Percentiles rank a stretch among this genome's conserved stretches.
These are phyloP conservation scores for Oryzias melastigma DNA, from an alignment of 2,113 vertebrate species.

Conservation along the genomic window DNA sequence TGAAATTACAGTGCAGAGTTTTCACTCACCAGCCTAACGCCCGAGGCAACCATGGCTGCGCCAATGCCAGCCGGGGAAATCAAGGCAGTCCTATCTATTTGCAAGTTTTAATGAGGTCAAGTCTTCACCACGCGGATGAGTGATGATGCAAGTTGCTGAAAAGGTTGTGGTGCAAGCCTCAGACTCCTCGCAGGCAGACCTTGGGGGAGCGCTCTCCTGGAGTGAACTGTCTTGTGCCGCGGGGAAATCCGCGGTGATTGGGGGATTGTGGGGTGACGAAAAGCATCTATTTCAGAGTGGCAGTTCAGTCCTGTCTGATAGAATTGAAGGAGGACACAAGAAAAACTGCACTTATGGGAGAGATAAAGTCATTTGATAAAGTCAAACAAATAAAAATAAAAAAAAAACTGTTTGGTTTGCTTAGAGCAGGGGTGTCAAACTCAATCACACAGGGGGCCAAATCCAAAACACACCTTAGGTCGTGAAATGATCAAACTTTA, in stretches of 20 bases:
- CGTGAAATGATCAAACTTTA: no score
- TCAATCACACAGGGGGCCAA: no score
- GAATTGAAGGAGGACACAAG: no score
- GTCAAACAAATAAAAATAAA: no score
- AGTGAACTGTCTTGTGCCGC: not conserved
- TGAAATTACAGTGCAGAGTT: not conserved
- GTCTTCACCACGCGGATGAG: not conserved
- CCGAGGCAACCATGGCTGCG: fast-evolving
- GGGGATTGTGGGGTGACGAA: not conserved
- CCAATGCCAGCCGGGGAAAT: not conserved
- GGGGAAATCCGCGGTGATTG: not conserved
- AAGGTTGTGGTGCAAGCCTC: not conserved
- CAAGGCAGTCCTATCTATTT: not conserved
- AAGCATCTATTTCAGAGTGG: not conserved
- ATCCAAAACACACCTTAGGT: no score
- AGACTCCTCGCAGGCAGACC: not conserved
- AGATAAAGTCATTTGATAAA: no score
- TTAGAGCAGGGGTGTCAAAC: no score
- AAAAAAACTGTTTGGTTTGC: no score
- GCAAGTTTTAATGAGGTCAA: not conserved
- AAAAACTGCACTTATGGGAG: no score
- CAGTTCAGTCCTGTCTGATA: no score
- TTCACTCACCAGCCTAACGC: not conserved
- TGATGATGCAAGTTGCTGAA: not conserved
- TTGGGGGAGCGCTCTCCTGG: not conserved